Conservation (phyloP, 2,888 invertebrate species). For the Taenaris catops region DNA sequence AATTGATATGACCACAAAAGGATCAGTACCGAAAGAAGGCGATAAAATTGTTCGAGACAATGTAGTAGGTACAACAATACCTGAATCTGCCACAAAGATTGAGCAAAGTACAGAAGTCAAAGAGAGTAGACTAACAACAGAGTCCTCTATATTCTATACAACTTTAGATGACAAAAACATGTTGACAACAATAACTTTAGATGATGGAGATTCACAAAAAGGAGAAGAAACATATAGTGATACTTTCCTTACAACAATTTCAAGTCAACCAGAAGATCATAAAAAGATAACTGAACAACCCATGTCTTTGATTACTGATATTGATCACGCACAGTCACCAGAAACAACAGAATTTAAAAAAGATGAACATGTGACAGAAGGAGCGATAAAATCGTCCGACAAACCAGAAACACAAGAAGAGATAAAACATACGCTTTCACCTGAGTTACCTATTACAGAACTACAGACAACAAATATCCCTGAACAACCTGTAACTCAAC, state of each 20-base stretch:
- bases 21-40: too few relatives aligned
- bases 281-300: slow-evolving; percentile 22
- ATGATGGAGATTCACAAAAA: slow-evolving; percentile 4
- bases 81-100: slow-evolving; percentile 13
- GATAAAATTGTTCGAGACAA: too few relatives aligned
- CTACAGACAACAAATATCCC: slow-evolving; percentile 9
- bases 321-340: background rate
- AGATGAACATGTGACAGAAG: slow-evolving; percentile 6
- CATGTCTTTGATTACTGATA: slow-evolving; percentile 21
- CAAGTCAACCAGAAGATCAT: slow-evolving; percentile 5
- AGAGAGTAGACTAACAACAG: slow-evolving; percentile 9
- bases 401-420: slow-evolving; percentile 2
- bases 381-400: slow-evolving; percentile 7
- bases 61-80: too few relatives aligned
- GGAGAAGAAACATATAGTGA: slow-evolving; percentile 1
- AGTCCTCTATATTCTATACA: slow-evolving; percentile 3
- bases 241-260: slow-evolving; percentile 1
- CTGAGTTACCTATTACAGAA: slow-evolving; percentile 3
- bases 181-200: background rate
- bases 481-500: background rate
- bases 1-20: too few relatives aligned
- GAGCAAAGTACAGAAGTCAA: slow-evolving; percentile 16
- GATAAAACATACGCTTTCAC: slow-evolving; percentile 2
- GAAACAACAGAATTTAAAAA: slow-evolving; percentile 1
- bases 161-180: slow-evolving; percentile 2